Evolutionary conservation across 2,797 vertebrate species (phyloP).

Genomic region (Ctenopoma kingsleyae): DNA sequence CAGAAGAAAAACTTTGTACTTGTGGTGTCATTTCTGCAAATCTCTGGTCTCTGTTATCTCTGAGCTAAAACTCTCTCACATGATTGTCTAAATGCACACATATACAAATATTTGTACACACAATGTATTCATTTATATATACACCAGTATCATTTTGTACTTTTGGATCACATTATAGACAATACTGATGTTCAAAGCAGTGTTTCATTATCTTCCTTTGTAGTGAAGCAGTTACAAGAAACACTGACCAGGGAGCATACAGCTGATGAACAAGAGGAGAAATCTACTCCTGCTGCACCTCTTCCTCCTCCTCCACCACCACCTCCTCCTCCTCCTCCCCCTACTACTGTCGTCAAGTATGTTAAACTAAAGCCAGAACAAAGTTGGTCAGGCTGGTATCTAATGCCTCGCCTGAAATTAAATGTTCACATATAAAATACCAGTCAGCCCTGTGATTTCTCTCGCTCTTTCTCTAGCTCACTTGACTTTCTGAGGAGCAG

Average conservation of each 20-base stretch:
- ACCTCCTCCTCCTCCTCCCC: conserved; percentile 64
- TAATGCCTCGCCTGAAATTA: background rate
- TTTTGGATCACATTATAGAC: background rate
- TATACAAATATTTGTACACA: too few species aligned
- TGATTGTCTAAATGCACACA: background rate
- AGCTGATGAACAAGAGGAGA: conserved; percentile 33
- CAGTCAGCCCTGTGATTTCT: background rate
- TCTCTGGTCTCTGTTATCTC: background rate
- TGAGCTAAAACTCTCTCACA: background rate
- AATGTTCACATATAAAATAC: background rate
- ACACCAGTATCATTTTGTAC: background rate
- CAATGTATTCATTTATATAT: too few species aligned
- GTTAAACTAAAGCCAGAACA: conserved; percentile 27
- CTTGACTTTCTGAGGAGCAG: conserved; percentile 75
- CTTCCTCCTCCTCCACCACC: conserved; percentile 57
- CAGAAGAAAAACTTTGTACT: background rate
- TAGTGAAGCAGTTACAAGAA: conserved; percentile 72
- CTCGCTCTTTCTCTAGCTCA: conserved; percentile 57
- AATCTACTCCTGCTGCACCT: background rate
- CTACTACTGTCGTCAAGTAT: conserved; percentile 65
- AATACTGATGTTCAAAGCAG: too few species aligned
- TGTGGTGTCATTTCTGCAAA: background rate
- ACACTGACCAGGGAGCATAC: conserved; percentile 19
- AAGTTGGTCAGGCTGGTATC: background rate
- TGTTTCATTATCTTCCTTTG: background rate